Evolutionary conservation across 2,888 invertebrate species (phyloP), one percentile per base, ranked within the genome.

Genomic region (Lasioglossum marginatum): DNA sequence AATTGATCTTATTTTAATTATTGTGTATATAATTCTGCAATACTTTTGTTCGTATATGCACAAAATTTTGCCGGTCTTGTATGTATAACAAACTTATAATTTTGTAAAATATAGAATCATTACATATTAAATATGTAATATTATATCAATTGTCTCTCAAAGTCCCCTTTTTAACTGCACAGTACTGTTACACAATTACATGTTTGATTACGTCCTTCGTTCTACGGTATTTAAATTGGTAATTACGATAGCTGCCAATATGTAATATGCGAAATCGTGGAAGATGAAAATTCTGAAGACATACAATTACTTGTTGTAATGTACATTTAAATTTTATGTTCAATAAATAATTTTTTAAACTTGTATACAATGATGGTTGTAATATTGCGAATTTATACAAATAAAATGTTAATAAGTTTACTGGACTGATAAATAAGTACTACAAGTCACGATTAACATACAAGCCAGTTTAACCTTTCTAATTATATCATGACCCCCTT

Each of bases 111-210:
- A 63, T 63, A 31, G 31, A 63, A 63, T 34, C 19, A 19, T 63
- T 63, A 63, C 37, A 68, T 68, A 68, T 68, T 68, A 23, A 68
- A 37, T 68, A 34, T 37, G 68, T 68, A 63, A 63, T 63, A 52
- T 23, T 52, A 52, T 27, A 34, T 34, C 8, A 31, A 63, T 34
- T 63, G 6, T 63, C 63, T 16, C 31, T 34, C 34, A 34, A 63
- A 63, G 31, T 34, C 63, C 31, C 37, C 37, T 63, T 31, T 63
- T 34, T 19, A 5, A 34, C 31, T 63, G 63, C 31, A 63, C 8
- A 8, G 34, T 34, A 63, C 31, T 63, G 27, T 57, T n/a, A n/a
- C n/a, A n/a, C n/a, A 2, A 52, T n/a, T 10, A 52, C 10, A n/a
- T 57, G 12, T 57, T n/a, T n/a, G 4, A 12, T n/a, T 57, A 57